A percentile compares a stretch with the other conserved stretches of the same genome.
These are phyloP conservation scores for Nomada flava DNA, from an alignment of 2,888 invertebrate genomes.

Conservation along the genomic window DNA sequence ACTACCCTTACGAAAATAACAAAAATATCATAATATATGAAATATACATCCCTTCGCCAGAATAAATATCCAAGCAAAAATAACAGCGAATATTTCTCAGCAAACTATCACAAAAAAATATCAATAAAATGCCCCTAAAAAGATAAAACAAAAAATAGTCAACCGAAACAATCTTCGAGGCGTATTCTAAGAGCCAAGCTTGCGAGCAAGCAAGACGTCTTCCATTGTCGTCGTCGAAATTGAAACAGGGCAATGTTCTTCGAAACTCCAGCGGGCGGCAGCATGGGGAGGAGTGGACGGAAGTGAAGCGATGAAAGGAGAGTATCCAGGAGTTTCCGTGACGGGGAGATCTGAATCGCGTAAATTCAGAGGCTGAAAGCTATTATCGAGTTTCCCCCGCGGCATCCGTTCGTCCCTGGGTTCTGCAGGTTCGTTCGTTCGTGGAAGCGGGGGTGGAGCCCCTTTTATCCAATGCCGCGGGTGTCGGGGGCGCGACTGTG, in stretches of 20 bases:
- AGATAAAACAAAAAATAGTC: too few relatives aligned
- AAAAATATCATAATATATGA: too few relatives aligned
- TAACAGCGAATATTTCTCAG: too few relatives aligned
- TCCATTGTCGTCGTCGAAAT: constrained; percentile 19
- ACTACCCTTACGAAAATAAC: too few relatives aligned
- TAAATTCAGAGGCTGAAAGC: constrained; percentile 66
- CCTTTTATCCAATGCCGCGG: constrained; percentile 72
- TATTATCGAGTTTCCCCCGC: constrained; percentile 65
- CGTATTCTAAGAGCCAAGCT: too few relatives aligned
- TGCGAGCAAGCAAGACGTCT: neutral
- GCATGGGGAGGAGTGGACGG: neutral
- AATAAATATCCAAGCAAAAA: too few relatives aligned
- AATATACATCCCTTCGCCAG: too few relatives aligned
- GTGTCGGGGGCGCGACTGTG: constrained; percentile 80
- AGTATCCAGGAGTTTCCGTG: constrained; percentile 56
- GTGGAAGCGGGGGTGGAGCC: constrained; percentile 24
- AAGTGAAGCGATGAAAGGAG: constrained; percentile 40
- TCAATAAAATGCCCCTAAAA: too few relatives aligned
- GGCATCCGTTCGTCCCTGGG: constrained; percentile 45
- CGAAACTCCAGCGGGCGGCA: constrained; percentile 7
- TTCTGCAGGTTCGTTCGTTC: constrained; percentile 40
- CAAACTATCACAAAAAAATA: too few relatives aligned
- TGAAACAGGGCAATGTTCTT: constrained; percentile 37
- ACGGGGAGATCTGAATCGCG: constrained; percentile 63
- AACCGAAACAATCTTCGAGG: too few relatives aligned